phyloP scores from a whole-genome alignment of 2,888 invertebrate species.

The Drosophila anomalata region DNA sequence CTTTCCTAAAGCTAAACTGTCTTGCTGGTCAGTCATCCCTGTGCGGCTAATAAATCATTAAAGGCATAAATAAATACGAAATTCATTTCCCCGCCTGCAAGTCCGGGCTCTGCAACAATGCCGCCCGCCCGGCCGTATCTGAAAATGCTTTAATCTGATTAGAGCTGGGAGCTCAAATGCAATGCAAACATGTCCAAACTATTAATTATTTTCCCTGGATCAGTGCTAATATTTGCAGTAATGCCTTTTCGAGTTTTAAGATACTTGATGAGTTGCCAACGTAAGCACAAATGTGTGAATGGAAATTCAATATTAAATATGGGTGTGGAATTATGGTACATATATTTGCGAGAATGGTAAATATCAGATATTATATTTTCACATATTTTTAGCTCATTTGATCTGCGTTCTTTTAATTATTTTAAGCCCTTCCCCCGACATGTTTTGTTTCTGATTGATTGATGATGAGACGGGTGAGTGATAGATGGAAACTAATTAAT shows the following conservation, averaged over 20 bases:
- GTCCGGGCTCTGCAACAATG: constrained; percentile 33
- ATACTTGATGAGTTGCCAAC: constrained; percentile 38
- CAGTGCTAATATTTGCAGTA: constrained; percentile 49
- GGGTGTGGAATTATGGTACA: not conserved
- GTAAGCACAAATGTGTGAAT: constrained; percentile 59
- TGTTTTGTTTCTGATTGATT: constrained; percentile 44
- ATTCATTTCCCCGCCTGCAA: constrained; percentile 74
- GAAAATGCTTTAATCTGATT: constrained; percentile 70
- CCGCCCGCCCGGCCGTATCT: constrained; percentile 65
- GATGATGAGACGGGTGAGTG: constrained; percentile 48
- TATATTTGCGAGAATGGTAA: not conserved
- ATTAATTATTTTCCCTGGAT: constrained; percentile 57
- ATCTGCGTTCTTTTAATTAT: constrained; percentile 25
- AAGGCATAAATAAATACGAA: constrained; percentile 73
- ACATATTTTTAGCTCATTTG: not conserved
- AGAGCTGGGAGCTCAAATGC: constrained; percentile 48
- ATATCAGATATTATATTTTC: not conserved
- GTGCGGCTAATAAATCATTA: constrained; percentile 66
- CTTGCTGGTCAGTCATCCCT: not conserved
- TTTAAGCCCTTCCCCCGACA: not conserved
- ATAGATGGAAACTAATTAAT: constrained; percentile 60
- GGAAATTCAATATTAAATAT: constrained; percentile 66
- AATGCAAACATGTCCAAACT: constrained; percentile 66
- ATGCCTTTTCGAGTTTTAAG: constrained; percentile 24
- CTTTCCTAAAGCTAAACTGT: not conserved